These are phyloP conservation scores for Callaeas wilsoni DNA, from an alignment of 2,113 vertebrate species.

Conservation along the genomic window DNA sequence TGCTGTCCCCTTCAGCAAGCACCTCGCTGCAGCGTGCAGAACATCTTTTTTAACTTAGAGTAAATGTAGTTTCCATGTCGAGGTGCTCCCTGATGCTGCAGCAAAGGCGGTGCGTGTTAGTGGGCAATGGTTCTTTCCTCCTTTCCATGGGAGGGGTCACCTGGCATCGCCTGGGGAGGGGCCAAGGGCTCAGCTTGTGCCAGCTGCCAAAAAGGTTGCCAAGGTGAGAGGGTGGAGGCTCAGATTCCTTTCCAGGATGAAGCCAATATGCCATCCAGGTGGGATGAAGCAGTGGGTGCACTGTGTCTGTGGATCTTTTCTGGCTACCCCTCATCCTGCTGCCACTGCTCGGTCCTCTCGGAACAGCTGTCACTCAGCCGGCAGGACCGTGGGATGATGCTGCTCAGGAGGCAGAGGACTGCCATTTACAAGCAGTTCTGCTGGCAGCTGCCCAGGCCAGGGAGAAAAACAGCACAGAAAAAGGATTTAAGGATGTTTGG, in stretches of 20 bases:
- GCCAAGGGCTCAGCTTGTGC: not conserved
- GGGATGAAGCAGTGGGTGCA: not conserved
- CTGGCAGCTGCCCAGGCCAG: not conserved
- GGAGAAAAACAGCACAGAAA: not conserved
- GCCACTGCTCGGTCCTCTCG: accelerated
- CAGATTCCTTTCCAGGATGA: not conserved
- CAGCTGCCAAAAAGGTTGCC: not conserved
- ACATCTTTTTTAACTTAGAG: constrained; percentile 53
- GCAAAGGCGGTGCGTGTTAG: not conserved
- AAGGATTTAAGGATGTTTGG: not conserved
- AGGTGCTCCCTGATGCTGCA: not conserved
- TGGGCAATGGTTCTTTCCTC: not conserved
- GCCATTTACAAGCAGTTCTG: constrained; percentile 33
- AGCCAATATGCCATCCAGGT: not conserved
- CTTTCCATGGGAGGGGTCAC: not conserved
- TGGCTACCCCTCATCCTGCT: not conserved
- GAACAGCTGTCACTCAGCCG: not conserved
- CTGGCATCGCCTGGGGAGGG: not conserved
- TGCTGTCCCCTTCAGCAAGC: not conserved
- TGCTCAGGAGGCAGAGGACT: constrained; percentile 9
- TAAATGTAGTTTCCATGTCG: constrained; percentile 29
- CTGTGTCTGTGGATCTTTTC: not conserved
- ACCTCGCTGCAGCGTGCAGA: not conserved
- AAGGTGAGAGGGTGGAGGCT: not conserved
- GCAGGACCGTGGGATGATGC: constrained; percentile 21